A percentile compares a stretch with the other conserved stretches of the same genome.
Conservation (phyloP, 2,797 vertebrate genomes). For the Bovichtus diacanthus region DNA sequence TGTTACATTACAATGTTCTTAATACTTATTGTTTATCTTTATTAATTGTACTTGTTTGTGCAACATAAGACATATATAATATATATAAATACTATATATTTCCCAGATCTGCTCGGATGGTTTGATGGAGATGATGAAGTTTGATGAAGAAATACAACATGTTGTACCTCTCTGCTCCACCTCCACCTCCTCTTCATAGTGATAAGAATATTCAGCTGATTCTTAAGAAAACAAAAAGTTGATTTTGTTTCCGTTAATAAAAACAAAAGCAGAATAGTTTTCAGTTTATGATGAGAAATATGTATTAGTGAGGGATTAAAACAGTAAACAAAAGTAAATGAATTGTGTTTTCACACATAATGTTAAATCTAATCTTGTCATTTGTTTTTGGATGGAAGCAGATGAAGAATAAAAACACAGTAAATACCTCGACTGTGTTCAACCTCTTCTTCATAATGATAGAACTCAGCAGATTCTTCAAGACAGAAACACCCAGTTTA, state of each 20-base stretch:
- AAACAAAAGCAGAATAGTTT: neutral
- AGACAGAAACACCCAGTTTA: slow-evolving; percentile 37
- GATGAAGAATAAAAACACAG: neutral
- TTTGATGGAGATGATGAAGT: slow-evolving; percentile 23
- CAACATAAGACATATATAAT: too few relatives aligned
- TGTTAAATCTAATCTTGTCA: neutral
- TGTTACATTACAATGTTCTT: neutral
- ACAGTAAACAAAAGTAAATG: neutral
- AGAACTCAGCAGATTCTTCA: slow-evolving; percentile 82
- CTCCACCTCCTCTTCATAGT: slow-evolving; percentile 63
- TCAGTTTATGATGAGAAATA: neutral
- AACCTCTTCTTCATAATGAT: slow-evolving; percentile 81
- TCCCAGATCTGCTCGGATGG: slow-evolving; percentile 46
- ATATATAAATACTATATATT: neutral
- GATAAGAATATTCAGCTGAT: slow-evolving; percentile 64
- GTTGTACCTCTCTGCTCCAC: slow-evolving; percentile 70
- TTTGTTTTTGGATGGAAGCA: neutral
- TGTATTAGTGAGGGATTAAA: neutral
- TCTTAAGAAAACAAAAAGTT: slow-evolving; percentile 46
- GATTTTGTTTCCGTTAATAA: neutral
- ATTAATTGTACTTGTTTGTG: neutral
- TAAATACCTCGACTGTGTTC: slow-evolving; percentile 80
- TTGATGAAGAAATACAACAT: neutral
- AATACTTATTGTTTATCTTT: neutral
- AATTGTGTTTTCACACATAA: neutral